Conservation (phyloP, 2,797 vertebrate genomes). For the Austrolebias charrua region DNA sequence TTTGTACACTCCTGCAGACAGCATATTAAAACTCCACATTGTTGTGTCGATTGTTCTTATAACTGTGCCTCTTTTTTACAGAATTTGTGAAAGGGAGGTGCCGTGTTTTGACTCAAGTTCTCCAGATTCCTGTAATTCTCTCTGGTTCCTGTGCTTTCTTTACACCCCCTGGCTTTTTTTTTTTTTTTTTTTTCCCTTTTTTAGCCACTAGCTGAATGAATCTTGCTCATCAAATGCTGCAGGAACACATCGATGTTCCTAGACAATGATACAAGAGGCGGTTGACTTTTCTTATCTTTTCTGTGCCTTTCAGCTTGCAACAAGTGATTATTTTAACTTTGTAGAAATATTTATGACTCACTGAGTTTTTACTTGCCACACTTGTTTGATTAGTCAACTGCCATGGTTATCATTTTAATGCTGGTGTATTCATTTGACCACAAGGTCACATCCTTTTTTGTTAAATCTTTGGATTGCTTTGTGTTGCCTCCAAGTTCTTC, state of each 20-base stretch:
- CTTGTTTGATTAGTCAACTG: slow-evolving; percentile 66
- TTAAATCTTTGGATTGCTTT: slow-evolving; percentile 32
- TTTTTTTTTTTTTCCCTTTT: slow-evolving; percentile 12
- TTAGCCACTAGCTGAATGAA: slow-evolving; percentile 47
- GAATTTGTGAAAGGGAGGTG: slow-evolving; percentile 79
- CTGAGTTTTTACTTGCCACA: neutral
- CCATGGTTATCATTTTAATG: slow-evolving; percentile 64
- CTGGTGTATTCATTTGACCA: neutral
- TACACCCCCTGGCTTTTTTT: neutral
- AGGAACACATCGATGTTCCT: slow-evolving; percentile 45
- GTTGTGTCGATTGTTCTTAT: slow-evolving; percentile 35
- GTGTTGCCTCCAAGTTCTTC: slow-evolving; percentile 17
- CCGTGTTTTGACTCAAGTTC: slow-evolving; percentile 73
- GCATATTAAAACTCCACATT: neutral
- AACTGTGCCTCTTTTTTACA: slow-evolving; percentile 79
- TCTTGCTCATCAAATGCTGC: slow-evolving; percentile 26
- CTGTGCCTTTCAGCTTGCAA: neutral
- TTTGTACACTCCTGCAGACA: slow-evolving; percentile 1
- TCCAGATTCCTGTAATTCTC: slow-evolving; percentile 77
- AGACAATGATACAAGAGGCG: slow-evolving; percentile 68
- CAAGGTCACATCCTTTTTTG: neutral
- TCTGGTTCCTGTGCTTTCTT: slow-evolving; percentile 59
- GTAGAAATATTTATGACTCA: neutral
- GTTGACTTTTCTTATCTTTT: slow-evolving; percentile 57
- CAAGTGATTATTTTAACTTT: neutral